Evolutionary conservation across 2,888 invertebrate species (phyloP).

Genomic region (Orthosia incerta): DNA sequence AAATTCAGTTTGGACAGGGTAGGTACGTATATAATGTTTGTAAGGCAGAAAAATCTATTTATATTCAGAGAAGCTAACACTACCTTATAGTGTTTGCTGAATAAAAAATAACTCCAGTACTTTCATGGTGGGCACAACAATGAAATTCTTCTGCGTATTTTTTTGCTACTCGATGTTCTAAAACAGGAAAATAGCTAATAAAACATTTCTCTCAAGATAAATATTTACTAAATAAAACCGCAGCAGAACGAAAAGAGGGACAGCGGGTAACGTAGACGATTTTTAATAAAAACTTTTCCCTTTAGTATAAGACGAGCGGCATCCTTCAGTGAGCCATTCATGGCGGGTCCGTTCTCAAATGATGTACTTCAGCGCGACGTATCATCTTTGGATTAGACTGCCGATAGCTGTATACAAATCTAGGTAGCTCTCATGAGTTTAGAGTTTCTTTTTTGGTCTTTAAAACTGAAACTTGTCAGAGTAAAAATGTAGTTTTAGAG

Average conservation of each 20-base stretch:
- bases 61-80: too few relatives aligned
- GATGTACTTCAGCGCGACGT: conserved; percentile 46
- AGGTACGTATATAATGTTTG: too few relatives aligned
- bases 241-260: conserved; percentile 4
- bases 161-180: too few relatives aligned
- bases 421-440: not conserved
- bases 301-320: conserved; percentile 41
- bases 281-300: conserved; percentile 65
- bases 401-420: conserved; percentile 10
- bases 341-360: conserved; percentile 50
- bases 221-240: conserved; percentile 4
- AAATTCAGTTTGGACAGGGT: too few relatives aligned
- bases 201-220: not conserved
- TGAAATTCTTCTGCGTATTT: too few relatives aligned
- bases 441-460: not conserved
- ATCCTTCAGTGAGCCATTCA: conserved; percentile 54
- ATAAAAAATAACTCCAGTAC: too few relatives aligned
- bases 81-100: too few relatives aligned
- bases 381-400: conserved; percentile 57
- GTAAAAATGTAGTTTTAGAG: not conserved
- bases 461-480: not conserved
- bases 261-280: conserved; percentile 25
- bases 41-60: too few relatives aligned
- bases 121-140: too few relatives aligned
- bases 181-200: not conserved